phyloP scores from a whole-genome alignment of 2,113 vertebrate genomes.

The Kryptolebias marmoratus region DNA sequence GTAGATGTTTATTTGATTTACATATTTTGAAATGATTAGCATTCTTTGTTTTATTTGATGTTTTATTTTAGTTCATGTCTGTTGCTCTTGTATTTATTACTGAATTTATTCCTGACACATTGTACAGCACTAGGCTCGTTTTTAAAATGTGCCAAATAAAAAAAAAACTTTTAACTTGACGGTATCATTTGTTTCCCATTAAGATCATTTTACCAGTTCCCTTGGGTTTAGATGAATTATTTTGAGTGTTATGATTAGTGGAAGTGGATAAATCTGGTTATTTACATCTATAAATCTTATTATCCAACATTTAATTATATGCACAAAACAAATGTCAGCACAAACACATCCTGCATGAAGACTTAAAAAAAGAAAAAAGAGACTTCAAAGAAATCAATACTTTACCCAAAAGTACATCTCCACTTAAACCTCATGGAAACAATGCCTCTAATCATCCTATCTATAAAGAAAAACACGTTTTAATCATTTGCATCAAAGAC shows the following conservation, averaged over 20 bases:
- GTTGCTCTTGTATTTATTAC: too few relatives aligned
- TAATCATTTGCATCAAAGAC: constrained; percentile 34
- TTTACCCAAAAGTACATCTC: background rate
- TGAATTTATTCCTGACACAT: too few relatives aligned
- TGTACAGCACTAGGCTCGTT: too few relatives aligned
- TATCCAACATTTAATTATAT: background rate
- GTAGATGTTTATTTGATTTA: too few relatives aligned
- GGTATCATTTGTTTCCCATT: background rate
- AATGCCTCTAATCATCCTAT: constrained; percentile 37
- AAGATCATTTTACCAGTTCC: constrained; percentile 5
- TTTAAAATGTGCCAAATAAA: too few relatives aligned
- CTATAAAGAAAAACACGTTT: constrained; percentile 54
- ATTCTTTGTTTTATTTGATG: too few relatives aligned
- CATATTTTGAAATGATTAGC: too few relatives aligned
- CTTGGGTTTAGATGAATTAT: background rate
- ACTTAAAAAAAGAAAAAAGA: background rate
- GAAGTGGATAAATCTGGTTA: background rate
- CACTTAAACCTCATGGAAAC: constrained; percentile 61
- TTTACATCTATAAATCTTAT: background rate
- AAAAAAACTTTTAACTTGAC: too few relatives aligned
- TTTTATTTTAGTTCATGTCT: too few relatives aligned
- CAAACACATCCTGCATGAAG: too few relatives aligned
- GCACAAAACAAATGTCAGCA: background rate
- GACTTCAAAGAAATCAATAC: background rate
- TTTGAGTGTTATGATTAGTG: background rate